Conservation (phyloP, 2,797 vertebrate genomes). For the Manis crassicaudata region DNA sequence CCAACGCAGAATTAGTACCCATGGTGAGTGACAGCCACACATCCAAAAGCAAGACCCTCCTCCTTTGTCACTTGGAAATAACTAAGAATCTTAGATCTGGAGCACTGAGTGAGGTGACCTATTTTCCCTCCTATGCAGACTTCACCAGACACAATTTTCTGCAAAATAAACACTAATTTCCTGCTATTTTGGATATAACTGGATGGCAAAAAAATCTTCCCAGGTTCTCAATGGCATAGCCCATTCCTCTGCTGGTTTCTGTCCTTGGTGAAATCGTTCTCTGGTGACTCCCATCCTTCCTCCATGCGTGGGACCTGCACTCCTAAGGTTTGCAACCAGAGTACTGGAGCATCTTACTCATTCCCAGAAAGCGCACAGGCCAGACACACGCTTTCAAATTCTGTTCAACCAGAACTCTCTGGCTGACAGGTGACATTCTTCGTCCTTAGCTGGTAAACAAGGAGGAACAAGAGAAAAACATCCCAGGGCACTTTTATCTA, state of each 20-base stretch:
- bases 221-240: neutral
- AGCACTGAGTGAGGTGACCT: neutral
- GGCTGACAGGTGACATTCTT: neutral
- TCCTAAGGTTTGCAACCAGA: conserved; percentile 17
- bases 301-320: neutral
- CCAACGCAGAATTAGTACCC: neutral
- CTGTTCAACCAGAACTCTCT: neutral
- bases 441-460: neutral
- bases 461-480: neutral
- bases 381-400: neutral
- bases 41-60: neutral
- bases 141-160: neutral
- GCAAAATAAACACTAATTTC: neutral
- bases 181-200: neutral
- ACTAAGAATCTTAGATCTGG: neutral
- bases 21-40: neutral
- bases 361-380: neutral
- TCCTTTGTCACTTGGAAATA: neutral
- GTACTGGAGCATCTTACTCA: neutral
- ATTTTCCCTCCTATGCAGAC: neutral
- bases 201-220: neutral
- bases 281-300: neutral
- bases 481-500: neutral
- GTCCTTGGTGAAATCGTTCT: neutral
- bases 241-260: neutral